Evolutionary conservation across 2,888 invertebrate species (phyloP), one percentile per base, ranked within the genome.

Genomic region (Cephonodes hylas): DNA sequence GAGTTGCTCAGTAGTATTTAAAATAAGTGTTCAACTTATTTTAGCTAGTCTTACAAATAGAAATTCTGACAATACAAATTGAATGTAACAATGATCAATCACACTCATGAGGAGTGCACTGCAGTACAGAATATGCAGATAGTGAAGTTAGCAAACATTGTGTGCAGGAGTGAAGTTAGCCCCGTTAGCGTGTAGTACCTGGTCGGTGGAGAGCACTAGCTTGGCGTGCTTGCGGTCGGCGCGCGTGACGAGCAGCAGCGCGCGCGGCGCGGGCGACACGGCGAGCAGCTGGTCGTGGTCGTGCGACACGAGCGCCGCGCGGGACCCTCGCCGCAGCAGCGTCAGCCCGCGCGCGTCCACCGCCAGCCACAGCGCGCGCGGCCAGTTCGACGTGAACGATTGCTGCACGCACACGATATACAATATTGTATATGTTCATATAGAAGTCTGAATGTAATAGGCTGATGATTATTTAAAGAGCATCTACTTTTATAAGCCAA

Each of bases 301-400:
- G 89, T 98, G 98, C 70, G 97, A 97, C 85, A 97, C 97, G 1
- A 98, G 94, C 42, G 97, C 96, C 78, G 96, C 96, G 73, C 98
- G 95, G 13, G 97, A 96, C 62, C 97, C 95, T 79, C 97, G 96
- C 75, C 98, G 97, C 75, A 98, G 92, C 66, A 99, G 91, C 84
- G 98, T 98, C 65, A 99, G 94, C 20, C 99, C 99, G 74, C 95
- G 95, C 85, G 98, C 98, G 89, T 98, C 98, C 59, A 99, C 97
- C 23, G 97, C 98, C 72, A 99, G 91, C 97, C 98, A 98, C 53
- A 99, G 92, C 46, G 96, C 95, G 77, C 98, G 95, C 27, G 99
- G 98, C 97, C 99, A 98, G 87, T 97, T 97, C 25, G 98, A 98
- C 13, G 98, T 98, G 85, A 98, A 98, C 10, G 97, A 97, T 96